These are phyloP conservation scores for Apaloderma vittatum DNA, from an alignment of 2,113 vertebrate genomes.

Conservation along the genomic window DNA sequence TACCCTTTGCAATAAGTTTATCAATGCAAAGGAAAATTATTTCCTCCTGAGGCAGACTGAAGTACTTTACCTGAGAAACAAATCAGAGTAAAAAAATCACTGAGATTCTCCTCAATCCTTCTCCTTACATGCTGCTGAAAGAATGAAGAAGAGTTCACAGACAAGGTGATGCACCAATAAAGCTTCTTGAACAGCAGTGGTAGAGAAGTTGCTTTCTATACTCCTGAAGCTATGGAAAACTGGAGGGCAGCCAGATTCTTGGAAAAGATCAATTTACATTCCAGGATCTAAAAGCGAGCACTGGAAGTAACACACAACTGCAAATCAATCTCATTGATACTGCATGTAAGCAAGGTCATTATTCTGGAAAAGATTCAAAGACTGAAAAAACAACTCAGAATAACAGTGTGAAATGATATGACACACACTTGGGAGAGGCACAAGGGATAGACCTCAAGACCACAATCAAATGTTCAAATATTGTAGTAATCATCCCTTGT, in stretches of 20 bases:
- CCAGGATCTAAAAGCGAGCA: not conserved
- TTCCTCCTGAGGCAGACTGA: not conserved
- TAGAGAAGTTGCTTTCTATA: not conserved
- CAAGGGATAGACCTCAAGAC: not conserved
- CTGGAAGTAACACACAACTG: not conserved
- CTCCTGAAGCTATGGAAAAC: not conserved
- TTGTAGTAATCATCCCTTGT: not conserved
- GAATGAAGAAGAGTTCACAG: not conserved
- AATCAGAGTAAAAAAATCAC: not conserved
- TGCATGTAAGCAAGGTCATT: not conserved
- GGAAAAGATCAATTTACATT: not conserved
- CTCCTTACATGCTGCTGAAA: not conserved
- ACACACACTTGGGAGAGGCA: not conserved
- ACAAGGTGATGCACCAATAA: not conserved
- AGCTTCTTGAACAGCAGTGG: not conserved
- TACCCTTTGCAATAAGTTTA: not conserved
- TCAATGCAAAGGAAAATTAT: rapidly evolving
- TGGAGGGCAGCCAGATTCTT: not conserved
- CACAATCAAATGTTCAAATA: not conserved
- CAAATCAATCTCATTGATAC: not conserved
- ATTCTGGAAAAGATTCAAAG: not conserved
- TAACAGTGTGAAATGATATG: not conserved
- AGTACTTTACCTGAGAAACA: not conserved
- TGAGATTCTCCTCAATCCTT: not conserved
- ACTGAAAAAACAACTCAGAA: not conserved